Evolutionary conservation across 2,888 invertebrate genomes (phyloP).

Genomic region (Sceliomorpha sp.): DNA sequence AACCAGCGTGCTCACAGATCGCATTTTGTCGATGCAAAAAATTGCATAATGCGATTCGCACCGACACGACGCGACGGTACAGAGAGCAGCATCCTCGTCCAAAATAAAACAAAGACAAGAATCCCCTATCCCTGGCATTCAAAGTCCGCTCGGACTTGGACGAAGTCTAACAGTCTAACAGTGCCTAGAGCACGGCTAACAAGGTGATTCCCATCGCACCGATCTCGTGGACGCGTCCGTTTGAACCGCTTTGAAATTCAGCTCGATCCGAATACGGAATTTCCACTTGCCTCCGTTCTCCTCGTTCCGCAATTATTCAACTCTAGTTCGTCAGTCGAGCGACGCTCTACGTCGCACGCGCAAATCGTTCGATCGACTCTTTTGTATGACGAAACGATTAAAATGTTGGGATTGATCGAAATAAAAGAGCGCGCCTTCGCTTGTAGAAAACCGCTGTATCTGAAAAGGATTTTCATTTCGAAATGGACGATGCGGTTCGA

Average conservation of each 20-base stretch:
- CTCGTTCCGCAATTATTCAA: slow-evolving; percentile 44
- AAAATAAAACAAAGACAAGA: slow-evolving; percentile 36
- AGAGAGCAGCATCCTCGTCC: slow-evolving; percentile 27
- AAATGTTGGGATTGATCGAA: slow-evolving; percentile 42
- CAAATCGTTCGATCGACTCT: slow-evolving; percentile 34
- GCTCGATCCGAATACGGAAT: slow-evolving; percentile 50
- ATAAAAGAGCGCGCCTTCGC: slow-evolving; percentile 11
- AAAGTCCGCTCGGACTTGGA: slow-evolving; percentile 49
- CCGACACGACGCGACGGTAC: slow-evolving; percentile 17
- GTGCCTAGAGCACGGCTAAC: slow-evolving; percentile 61
- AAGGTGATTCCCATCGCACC: slow-evolving; percentile 59
- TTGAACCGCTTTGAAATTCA: slow-evolving; percentile 51
- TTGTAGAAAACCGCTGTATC: slow-evolving; percentile 18
- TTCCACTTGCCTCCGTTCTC: slow-evolving; percentile 36
- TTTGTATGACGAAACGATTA: slow-evolving; percentile 47
- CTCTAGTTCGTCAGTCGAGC: slow-evolving; percentile 43
- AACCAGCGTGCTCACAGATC: too few species aligned
- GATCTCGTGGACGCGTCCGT: slow-evolving; percentile 42
- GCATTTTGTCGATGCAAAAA: slow-evolving; percentile 1
- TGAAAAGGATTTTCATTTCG: slow-evolving; percentile 28
- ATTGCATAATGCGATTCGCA: slow-evolving; percentile 18
- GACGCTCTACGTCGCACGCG: slow-evolving; percentile 9
- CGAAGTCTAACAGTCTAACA: slow-evolving; percentile 56
- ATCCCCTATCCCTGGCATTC: slow-evolving; percentile 30
- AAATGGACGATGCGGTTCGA: slow-evolving; percentile 26